A percentile compares a stretch with the other conserved stretches of the same genome.
Evolutionary conservation across 2,797 vertebrate species (phyloP).

Genomic region (Sebastolobus alascanus): DNA sequence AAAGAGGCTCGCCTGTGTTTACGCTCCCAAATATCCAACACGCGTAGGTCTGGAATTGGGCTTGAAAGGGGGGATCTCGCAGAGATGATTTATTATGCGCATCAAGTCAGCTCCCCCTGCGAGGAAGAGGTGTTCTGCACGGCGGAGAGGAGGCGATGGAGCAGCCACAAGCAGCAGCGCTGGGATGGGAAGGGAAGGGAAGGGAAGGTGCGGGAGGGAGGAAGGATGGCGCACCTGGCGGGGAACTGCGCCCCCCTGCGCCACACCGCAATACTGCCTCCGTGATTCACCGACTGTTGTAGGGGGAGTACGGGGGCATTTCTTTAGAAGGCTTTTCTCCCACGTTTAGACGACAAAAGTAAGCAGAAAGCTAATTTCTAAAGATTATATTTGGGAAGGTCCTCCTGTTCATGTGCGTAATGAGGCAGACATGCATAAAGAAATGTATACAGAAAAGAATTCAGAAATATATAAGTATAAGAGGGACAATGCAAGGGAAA

Average conservation of each 20-base stretch:
- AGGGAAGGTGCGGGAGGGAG: slow-evolving; percentile 56
- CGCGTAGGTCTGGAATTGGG: slow-evolving; percentile 49
- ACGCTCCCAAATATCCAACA: slow-evolving; percentile 56
- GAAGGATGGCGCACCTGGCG: slow-evolving; percentile 70
- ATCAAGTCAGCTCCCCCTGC: slow-evolving; percentile 73
- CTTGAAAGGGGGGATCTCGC: slow-evolving; percentile 56
- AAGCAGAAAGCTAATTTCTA: neutral
- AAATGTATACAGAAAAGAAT: no score
- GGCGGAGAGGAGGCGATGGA: slow-evolving; percentile 56
- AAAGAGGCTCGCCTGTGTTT: slow-evolving; percentile 55
- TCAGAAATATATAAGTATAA: no score
- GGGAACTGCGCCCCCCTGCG: slow-evolving; percentile 78
- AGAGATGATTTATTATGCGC: slow-evolving; percentile 78
- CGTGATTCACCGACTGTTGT: neutral
- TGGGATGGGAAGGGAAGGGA: slow-evolving; percentile 35
- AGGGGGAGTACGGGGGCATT: neutral
- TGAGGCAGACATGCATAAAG: no score
- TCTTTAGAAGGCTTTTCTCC: neutral
- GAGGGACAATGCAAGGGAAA: no score
- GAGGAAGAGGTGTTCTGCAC: slow-evolving; percentile 56
- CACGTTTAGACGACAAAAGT: neutral
- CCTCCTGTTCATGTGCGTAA: no score
- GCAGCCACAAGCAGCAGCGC: slow-evolving; percentile 50
- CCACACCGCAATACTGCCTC: neutral
- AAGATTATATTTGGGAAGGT: neutral